Evolutionary conservation across 2,113 vertebrate genomes (phyloP), one percentile per base, ranked within the genome.

Genomic region (Trogon melanurus): DNA sequence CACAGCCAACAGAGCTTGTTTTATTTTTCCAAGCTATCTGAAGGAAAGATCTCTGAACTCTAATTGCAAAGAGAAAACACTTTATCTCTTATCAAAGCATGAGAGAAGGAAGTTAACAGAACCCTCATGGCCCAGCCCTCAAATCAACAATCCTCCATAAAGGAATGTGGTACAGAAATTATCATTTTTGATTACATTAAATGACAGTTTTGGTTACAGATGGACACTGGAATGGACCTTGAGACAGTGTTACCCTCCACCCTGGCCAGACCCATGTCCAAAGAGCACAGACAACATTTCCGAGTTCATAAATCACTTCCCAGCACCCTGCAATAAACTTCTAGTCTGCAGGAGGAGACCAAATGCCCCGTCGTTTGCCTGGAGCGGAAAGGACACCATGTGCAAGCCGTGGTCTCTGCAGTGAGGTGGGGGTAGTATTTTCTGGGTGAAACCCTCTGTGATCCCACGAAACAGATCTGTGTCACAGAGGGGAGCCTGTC

Each of bases 321-420:
- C 30, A 71, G 29, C 21, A 25, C 23, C 36, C n/a, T 53, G 56
- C 32, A 36, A 8, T 13, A 21, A 36, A 3, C n/a, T 54, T 36
- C 36, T 15, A 20, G 26, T 25, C 50, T 65, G n/a, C 67, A 74
- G 47, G 32, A 81, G 44, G 13, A 83, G 66, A 62, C 6, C 56
- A 5, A 41, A 41, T 0, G 1, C 10, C 26, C 56, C 25, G 4
- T 11, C 23, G 8, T 0, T 1, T 32, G 20, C 50, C 41, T 0
- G 27, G 56, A 88, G 56, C 66, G 50, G 76, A 72, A 51, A n/a
- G 23, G 30, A 38, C 5, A 4, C 30, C 38, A 18, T 8, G 50
- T 9, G 32, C 6, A 9, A 66, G 9, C 62, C 22, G 4, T 22
- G 21, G 29, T 27, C 32, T 73, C 38, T 78, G 64, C 19, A 13